A percentile compares a stretch with the other conserved stretches of the same genome.
Conservation (phyloP, 2,797 vertebrate species). For the Bufotes viridis region DNA sequence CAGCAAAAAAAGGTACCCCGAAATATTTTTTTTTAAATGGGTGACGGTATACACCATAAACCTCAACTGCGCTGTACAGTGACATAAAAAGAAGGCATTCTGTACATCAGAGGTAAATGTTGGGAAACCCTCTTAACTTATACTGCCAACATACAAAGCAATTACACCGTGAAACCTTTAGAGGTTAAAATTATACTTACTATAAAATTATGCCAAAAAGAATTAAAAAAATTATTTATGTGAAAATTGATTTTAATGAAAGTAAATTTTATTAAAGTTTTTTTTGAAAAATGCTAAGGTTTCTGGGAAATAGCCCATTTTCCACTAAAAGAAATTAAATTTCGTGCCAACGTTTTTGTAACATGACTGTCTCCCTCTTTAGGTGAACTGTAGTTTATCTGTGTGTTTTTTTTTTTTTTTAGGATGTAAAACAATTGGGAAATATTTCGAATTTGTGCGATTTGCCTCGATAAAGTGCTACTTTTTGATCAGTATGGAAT, state of each 20-base stretch:
- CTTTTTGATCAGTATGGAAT: conserved; percentile 70
- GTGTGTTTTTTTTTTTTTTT: neutral
- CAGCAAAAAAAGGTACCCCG: too few species aligned
- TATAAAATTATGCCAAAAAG: neutral
- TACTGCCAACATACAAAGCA: too few species aligned
- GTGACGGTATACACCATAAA: too few species aligned
- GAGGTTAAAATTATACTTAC: too few species aligned
- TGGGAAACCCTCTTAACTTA: too few species aligned
- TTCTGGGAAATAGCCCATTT: neutral
- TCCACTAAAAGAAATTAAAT: neutral
- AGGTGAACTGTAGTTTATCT: neutral
- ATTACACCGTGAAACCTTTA: too few species aligned
- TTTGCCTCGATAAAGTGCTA: conserved; percentile 71
- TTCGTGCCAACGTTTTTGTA: neutral
- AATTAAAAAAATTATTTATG: neutral
- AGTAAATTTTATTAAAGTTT: too few species aligned
- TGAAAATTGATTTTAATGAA: too few species aligned
- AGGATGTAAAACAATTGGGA: neutral
- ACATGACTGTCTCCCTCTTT: neutral
- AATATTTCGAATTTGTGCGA: neutral
- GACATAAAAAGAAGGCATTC: too few species aligned
- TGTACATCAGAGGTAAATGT: too few species aligned
- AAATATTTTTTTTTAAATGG: too few species aligned
- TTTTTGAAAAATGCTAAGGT: neutral
- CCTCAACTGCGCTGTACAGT: too few species aligned